Base-by-base conservation (phyloP, 1,140 invertebrate genomes). In the Meloidogyne hapla region DNA sequence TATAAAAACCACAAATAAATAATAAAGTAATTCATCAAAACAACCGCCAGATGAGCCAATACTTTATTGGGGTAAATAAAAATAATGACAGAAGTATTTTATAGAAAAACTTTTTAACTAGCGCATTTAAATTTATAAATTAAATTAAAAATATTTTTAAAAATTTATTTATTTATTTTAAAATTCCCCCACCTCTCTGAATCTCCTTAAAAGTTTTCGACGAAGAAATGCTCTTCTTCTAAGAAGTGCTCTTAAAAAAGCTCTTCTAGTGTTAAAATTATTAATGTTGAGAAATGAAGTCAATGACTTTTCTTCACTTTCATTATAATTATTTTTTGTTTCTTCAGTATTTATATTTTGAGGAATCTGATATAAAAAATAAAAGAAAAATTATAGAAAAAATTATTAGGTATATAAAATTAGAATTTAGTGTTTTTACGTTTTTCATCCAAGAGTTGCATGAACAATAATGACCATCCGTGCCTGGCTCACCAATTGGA, bases 181-280 rank as follows among this genome's bases (percentile, higher is more conserved):
- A 26, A 26, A 26, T 26, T 66, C 25, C 13, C 64, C 25, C 18
- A 12, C 15, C 26, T 33, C 21, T 25, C 15, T 64, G 62, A 28
- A 28, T 64, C 21, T 64, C 62, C 26, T 25, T 38, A 67, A 67
- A 25, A 67, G 38, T 13, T 15, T 33, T 15, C 45, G 45, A 15
- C 45, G 45, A 48, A 56, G 12, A 56, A 56, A 56, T 56, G n/a
- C 66, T 33, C 28, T 68, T n/a, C 23, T 28, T 42, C 66, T 28
- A 33, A 68, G 28, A n/a, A 68, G 23, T n/a, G 33, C 40, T 33
- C 66, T 68, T 28, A 68, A n/a, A 33, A 68, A 68, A 40, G 13
- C 66, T 9, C n/a, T 68, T 42, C 33, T 2, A n/a, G 21, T 40
- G 12, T 33, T 33, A 21, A 21, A 21, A 40, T 42, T 68, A 38